Evolutionary conservation across 30 jellyfish, hydroid and myxozoan species (phyloP).

Genomic region (Morbakka virulenta): DNA sequence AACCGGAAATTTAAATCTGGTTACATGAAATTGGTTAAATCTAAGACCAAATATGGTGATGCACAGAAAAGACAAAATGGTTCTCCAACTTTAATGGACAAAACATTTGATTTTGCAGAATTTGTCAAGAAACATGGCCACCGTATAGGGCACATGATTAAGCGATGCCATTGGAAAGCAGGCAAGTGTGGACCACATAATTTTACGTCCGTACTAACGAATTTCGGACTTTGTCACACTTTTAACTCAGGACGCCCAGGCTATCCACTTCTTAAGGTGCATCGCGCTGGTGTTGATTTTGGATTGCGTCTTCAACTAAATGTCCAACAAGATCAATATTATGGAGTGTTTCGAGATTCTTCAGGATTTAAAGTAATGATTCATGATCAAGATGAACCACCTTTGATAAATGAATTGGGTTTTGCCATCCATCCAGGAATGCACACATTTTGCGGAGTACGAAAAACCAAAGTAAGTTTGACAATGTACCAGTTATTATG

Average conservation of each 20-base stretch:
- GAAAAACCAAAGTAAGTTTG: too few species aligned
- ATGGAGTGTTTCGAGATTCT: conserved; percentile 45
- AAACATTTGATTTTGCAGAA: too few species aligned
- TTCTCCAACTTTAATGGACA: too few species aligned
- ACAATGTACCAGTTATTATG: too few species aligned
- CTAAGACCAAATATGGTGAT: too few species aligned
- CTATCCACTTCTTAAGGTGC: conserved; percentile 46
- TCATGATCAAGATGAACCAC: conserved; percentile 60
- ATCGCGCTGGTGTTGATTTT: conserved; percentile 56
- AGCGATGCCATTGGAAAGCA: conserved; percentile 56
- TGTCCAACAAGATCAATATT: conserved; percentile 60
- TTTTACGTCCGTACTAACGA: conserved; percentile 40
- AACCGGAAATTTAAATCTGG: too few species aligned
- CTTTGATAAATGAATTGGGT: conserved; percentile 41
- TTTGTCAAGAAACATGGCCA: too few species aligned
- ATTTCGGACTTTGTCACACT: conserved; percentile 49
- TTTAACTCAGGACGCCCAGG: conserved; percentile 41
- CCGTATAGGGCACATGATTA: conserved; percentile 56
- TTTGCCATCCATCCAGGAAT: conserved; percentile 61
- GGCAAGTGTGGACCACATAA: conserved; percentile 48
- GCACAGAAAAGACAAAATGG: too few species aligned
- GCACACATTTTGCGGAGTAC: conserved; percentile 56
- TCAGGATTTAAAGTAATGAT: conserved; percentile 58
- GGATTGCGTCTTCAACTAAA: conserved; percentile 37
- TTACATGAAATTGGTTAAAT: too few species aligned